Evolutionary conservation across 1,140 invertebrate genomes (phyloP), one percentile per base, ranked within the genome.

Genomic region (Pantala flavescens): DNA sequence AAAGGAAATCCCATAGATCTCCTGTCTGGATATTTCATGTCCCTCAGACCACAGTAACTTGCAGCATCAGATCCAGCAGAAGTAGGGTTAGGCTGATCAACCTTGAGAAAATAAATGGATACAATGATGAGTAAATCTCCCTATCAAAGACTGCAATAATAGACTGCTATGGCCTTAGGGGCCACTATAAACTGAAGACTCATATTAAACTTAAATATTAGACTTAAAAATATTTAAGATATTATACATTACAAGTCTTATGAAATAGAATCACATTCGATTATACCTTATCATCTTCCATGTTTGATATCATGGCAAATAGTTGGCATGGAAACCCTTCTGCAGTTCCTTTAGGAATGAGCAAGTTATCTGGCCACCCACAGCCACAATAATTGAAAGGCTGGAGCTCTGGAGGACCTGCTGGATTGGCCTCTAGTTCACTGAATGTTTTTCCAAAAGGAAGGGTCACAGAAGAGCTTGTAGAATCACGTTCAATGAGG

Each of bases 271-370:
- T 2, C 63, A 70, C n/a, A 70, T 5, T 5, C 7, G 23, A 21
- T 23, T 70, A 70, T 70, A 70, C 63, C 28, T 36, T 36, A 11
- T 70, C 63, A 21, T 21, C n/a, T 70, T 70, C 63, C n/a, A 21
- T 21, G 63, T 70, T 70, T 11, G 85, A 86, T 21, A 90, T 86
- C 75, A 88, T 84, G 16, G 90, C 86, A 81, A 86, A 90, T 75
- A 92, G 81, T 77, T 88, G 86, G 82, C 86, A 90, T 24, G 86
- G 80, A 79, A 86, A 84, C 76, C 91, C 90, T 75, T 85, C 86
- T 75, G 84, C 82, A 75, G 83, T 87, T 77, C 90, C 91, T 78
- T 85, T 89, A 24, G 91, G 90, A 76, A 93, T 79, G 76, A 91
- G 83, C 28, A 91, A 81, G 73, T 88, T 85, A 28, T 86, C 83